A percentile compares a stretch with the other conserved stretches of the same genome.
phyloP scores from a whole-genome alignment of 2,113 vertebrate genomes.

The Cinclus mexicanus region DNA sequence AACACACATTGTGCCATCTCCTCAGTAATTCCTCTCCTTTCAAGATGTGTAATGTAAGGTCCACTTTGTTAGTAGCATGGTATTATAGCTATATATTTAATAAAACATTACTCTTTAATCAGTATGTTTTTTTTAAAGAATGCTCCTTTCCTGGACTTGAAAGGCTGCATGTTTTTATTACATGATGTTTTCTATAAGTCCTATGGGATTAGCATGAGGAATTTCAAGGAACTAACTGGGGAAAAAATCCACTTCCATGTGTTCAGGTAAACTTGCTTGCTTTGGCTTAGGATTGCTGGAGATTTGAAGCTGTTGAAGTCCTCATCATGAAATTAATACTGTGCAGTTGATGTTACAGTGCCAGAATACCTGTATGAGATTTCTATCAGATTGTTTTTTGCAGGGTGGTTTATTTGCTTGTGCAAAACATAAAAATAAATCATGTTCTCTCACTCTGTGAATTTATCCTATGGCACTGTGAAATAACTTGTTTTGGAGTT shows the following conservation, averaged over 20 bases:
- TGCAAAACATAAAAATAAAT: not conserved
- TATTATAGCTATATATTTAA: not conserved
- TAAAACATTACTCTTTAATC: not conserved
- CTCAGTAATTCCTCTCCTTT: not conserved
- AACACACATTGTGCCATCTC: not conserved
- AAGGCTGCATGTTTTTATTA: constrained; percentile 47
- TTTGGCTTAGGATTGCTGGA: not conserved
- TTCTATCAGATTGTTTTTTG: not conserved
- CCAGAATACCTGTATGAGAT: not conserved
- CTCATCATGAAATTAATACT: not conserved
- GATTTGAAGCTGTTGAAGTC: not conserved
- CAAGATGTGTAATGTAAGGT: constrained; percentile 51
- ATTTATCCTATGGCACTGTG: not conserved
- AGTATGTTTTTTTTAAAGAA: not conserved
- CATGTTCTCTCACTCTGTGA: not conserved
- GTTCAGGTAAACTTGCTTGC: not conserved
- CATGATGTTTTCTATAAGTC: not conserved
- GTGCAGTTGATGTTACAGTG: not conserved
- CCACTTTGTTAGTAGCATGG: not conserved
- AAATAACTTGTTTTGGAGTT: not conserved
- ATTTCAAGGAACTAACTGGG: not conserved
- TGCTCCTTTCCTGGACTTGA: constrained; percentile 60
- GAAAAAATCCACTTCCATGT: not conserved
- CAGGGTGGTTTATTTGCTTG: not conserved
- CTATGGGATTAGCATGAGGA: not conserved